Conservation (phyloP, 2,113 vertebrate species). For the Rhynchopsitta pachyrhyncha region DNA sequence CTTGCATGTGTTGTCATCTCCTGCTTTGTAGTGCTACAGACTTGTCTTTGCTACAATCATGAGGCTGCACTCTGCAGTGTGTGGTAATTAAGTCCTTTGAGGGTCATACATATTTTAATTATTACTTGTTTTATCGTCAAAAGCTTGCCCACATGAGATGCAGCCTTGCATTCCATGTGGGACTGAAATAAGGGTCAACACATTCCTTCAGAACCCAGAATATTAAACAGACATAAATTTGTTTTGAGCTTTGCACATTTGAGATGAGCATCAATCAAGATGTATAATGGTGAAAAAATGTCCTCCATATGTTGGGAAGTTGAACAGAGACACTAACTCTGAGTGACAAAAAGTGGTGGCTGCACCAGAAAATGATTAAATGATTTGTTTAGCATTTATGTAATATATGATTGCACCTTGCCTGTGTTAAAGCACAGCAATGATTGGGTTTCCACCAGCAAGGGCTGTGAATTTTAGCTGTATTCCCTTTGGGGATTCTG, state of each 20-base stretch:
- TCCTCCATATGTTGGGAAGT: not conserved
- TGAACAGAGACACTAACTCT: not conserved
- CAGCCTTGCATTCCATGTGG: not conserved
- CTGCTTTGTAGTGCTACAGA: constrained; percentile 33
- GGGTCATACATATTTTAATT: constrained; percentile 46
- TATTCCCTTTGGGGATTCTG: constrained; percentile 55
- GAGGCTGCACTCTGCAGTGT: constrained; percentile 10
- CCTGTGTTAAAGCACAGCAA: constrained; percentile 45
- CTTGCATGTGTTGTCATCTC: not conserved
- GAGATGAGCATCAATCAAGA: constrained; percentile 6
- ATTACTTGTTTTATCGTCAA: not conserved
- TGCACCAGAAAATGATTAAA: not conserved
- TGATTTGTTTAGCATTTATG: constrained; percentile 46
- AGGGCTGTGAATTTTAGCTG: constrained; percentile 27
- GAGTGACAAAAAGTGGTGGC: constrained; percentile 15
- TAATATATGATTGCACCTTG: constrained; percentile 26
- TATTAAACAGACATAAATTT: constrained; percentile 6
- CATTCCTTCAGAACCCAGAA: constrained; percentile 15
- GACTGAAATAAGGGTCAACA: not conserved
- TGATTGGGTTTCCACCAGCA: constrained; percentile 57
- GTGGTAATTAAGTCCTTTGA: constrained; percentile 19
- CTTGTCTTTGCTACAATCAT: not conserved
- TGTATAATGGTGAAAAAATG: not conserved
- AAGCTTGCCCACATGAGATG: constrained; percentile 36
- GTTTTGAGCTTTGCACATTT: constrained; percentile 4